phyloP scores from a whole-genome alignment of 2,797 vertebrate genomes.

The Centroberyx gerrardi region DNA sequence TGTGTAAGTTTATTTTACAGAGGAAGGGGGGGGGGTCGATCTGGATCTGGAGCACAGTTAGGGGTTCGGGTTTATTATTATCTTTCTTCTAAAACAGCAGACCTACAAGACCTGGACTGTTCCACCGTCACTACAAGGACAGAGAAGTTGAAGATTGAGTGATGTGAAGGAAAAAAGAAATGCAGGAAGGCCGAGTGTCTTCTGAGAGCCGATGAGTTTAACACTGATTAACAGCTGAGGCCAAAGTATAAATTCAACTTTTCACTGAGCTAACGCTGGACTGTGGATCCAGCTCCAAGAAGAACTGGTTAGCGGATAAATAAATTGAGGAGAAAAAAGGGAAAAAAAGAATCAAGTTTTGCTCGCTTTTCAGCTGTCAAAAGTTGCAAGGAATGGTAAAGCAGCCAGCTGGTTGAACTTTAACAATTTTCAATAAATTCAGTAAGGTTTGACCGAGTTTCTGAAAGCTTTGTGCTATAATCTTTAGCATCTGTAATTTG shows the following conservation, averaged over 20 bases:
- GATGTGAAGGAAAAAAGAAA: conserved; percentile 1
- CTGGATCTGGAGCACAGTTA: conserved; percentile 11
- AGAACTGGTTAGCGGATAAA: conserved; percentile 10
- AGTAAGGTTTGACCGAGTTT: no score
- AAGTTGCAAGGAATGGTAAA: no score
- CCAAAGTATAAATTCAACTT: conserved; percentile 7
- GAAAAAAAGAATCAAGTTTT: no score
- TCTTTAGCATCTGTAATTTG: no score
- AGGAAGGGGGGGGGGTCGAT: not conserved
- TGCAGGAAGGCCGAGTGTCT: not conserved
- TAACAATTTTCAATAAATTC: no score
- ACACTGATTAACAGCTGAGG: conserved; percentile 33
- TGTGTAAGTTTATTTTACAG: not conserved
- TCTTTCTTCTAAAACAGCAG: conserved; percentile 3
- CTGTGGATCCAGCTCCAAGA: conserved; percentile 11
- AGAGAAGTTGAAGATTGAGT: not conserved
- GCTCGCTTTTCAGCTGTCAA: no score
- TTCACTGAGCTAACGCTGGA: conserved; percentile 24
- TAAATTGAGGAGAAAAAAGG: not conserved
- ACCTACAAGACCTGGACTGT: conserved; percentile 14
- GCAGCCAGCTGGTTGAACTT: no score
- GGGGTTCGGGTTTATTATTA: not conserved
- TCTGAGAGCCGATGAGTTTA: conserved; percentile 10
- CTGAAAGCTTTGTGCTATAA: no score
- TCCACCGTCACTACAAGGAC: not conserved